Evolutionary conservation across 2,113 vertebrate species (phyloP), one percentile per base, ranked within the genome.

Genomic region (Myrmecophaga tridactyla): DNA sequence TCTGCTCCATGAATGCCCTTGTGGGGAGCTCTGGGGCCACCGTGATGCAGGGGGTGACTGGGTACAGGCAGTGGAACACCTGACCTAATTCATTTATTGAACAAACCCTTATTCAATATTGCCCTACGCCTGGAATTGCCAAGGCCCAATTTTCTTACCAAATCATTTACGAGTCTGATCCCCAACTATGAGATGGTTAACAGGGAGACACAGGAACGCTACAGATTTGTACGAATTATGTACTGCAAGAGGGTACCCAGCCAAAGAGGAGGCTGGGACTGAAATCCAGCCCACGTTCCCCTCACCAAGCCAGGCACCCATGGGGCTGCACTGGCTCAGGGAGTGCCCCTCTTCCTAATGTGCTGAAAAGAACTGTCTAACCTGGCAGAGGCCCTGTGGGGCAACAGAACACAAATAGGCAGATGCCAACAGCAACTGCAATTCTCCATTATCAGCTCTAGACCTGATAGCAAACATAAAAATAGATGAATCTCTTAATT

Each of bases 1-100:
- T 82, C 53, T 72, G 51, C 62, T 72, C 56, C 56, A 18, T 65
- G n/a, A 18, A 34, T 1, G 8, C 20, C 18, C 9, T 34, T 25
- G 1, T 15, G 21, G 29, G 12, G 39, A 77, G 43, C 2, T 72
- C 27, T 13, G 7, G 0, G 15, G 41, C 53, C 21, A 21, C 21
- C 46, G 17, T 12, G 39, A 20, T 17, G 0, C 62, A 81, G 51
- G 31, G 17, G 31, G 17, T 76, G 60, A 25, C 25, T 21, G 20
- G 60, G 34, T 18, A 7, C 20, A 7, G 0, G 0, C 9, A n/a
- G n/a, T n/a, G 23, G 29, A 8, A 56, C 1, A 18, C 17, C 39
- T 39, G 36, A 34, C n/a, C 69, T 72, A 23, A 77, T 34, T 72
- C 36, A 34, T 10, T 48, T 62, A 27, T 0, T 48, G n/a, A 70